phyloP scores from a whole-genome alignment of 2,888 invertebrate genomes.

The Torymus tubicola region DNA sequence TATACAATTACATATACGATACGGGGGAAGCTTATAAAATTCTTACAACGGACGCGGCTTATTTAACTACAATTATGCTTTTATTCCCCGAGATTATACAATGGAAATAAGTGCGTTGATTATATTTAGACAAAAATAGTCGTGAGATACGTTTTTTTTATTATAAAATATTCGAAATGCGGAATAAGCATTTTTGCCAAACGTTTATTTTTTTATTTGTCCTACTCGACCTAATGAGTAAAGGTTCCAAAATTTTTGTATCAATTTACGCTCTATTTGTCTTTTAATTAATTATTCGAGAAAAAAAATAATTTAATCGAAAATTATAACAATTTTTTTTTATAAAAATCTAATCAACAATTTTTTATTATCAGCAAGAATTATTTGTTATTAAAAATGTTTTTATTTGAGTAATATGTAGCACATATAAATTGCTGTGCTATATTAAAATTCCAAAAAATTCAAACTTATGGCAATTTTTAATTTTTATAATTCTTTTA shows the following conservation, averaged over 20 bases:
- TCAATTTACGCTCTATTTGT: too few species aligned
- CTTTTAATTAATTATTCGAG: not conserved
- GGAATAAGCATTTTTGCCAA: not conserved
- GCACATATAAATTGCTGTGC: too few species aligned
- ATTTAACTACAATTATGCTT: slow-evolving; percentile 51
- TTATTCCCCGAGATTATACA: not conserved
- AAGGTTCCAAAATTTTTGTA: not conserved
- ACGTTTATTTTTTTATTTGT: too few species aligned
- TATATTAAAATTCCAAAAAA: too few species aligned
- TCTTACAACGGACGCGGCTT: slow-evolving; percentile 35
- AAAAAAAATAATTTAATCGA: slow-evolving; percentile 11
- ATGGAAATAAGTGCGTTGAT: slow-evolving; percentile 49
- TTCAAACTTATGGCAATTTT: too few species aligned
- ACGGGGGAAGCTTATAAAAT: slow-evolving; percentile 38
- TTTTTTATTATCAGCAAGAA: not conserved
- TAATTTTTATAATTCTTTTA: too few species aligned
- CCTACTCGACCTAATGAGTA: too few species aligned
- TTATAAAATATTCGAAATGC: slow-evolving; percentile 19
- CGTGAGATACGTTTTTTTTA: slow-evolving; percentile 13
- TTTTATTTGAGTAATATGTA: not conserved
- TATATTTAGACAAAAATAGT: slow-evolving; percentile 37
- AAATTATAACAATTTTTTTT: not conserved
- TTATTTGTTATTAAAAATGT: not conserved
- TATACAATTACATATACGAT: slow-evolving; percentile 28
- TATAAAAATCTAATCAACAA: slow-evolving; percentile 11